These are phyloP conservation scores for Aphaenogaster rudis DNA, from an alignment of 1,140 invertebrate genomes.

Conservation along the genomic window DNA sequence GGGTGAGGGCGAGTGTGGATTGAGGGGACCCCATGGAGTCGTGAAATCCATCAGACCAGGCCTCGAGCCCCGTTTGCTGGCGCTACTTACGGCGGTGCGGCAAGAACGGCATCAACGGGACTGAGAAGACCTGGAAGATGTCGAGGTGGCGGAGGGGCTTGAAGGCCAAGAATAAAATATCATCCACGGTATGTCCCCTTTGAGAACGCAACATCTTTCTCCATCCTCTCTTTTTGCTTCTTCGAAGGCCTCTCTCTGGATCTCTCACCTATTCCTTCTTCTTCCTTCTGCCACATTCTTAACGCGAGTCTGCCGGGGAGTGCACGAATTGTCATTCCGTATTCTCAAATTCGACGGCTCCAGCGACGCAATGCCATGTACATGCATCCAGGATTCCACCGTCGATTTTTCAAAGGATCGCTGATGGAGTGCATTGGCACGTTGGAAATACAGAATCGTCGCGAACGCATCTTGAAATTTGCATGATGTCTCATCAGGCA, in stretches of 20 bases:
- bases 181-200: constrained; percentile 82
- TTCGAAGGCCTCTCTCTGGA: neutral
- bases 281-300: constrained; percentile 33
- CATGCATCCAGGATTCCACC: neutral
- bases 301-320: constrained; percentile 61
- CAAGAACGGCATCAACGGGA: constrained; percentile 79
- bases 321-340: constrained; percentile 71
- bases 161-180: constrained; percentile 80
- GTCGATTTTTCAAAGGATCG: constrained; percentile 23
- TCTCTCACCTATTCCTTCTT: constrained; percentile 64
- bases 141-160: constrained; percentile 49
- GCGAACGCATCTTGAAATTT: constrained; percentile 25
- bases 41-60: constrained; percentile 83
- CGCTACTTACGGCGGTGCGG: constrained; percentile 77
- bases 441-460: constrained; percentile 33
- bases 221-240: constrained; percentile 63
- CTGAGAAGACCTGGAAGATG: constrained; percentile 72
- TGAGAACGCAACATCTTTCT: constrained; percentile 74
- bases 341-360: constrained; percentile 71
- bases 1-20: constrained; percentile 78
- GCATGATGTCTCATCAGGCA: neutral
- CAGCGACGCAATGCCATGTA: constrained; percentile 37
- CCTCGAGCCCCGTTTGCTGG: constrained; percentile 76
- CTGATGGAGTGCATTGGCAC: constrained; percentile 38
- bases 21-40: constrained; percentile 83